These are phyloP conservation scores for Ophonus ardosiacus DNA, from an alignment of 2,888 invertebrate species.

Conservation along the genomic window DNA sequence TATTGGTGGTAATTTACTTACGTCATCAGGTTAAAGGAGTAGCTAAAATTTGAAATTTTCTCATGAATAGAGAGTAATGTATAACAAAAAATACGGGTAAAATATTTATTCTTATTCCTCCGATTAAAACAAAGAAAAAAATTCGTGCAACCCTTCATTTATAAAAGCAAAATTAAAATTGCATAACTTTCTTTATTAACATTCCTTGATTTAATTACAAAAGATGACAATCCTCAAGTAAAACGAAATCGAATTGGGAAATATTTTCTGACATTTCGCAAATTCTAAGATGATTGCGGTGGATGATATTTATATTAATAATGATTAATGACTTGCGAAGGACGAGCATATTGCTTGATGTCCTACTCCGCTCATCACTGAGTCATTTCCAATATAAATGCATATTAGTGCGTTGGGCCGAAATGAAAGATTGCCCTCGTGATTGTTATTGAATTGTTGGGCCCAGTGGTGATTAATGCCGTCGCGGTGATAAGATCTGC, in stretches of 20 bases:
- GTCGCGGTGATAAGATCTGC: constrained; percentile 68
- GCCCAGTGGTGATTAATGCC: constrained; percentile 51
- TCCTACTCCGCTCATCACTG: constrained; percentile 55
- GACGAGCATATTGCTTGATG: constrained; percentile 37
- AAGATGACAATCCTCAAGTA: too few relatives aligned
- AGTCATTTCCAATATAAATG: constrained; percentile 71
- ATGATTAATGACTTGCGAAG: constrained; percentile 41
- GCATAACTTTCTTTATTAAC: too few relatives aligned
- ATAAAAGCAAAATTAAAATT: too few relatives aligned
- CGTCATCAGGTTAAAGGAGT: too few relatives aligned
- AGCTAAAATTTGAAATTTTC: too few relatives aligned
- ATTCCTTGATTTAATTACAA: too few relatives aligned
- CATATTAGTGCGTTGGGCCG: constrained; percentile 69
- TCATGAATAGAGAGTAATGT: too few relatives aligned
- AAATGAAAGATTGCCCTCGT: constrained; percentile 69
- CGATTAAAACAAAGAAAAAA: too few relatives aligned
- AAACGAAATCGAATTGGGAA: neutral
- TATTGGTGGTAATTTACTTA: too few relatives aligned
- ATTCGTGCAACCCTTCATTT: too few relatives aligned
- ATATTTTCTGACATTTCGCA: neutral
- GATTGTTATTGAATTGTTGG: constrained; percentile 69
- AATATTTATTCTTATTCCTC: too few relatives aligned
- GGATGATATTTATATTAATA: constrained; percentile 53
- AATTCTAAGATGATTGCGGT: neutral
- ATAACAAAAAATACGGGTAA: too few relatives aligned